phyloP scores from a whole-genome alignment of 2,888 invertebrate genomes.

The Trimorus sp. region DNA sequence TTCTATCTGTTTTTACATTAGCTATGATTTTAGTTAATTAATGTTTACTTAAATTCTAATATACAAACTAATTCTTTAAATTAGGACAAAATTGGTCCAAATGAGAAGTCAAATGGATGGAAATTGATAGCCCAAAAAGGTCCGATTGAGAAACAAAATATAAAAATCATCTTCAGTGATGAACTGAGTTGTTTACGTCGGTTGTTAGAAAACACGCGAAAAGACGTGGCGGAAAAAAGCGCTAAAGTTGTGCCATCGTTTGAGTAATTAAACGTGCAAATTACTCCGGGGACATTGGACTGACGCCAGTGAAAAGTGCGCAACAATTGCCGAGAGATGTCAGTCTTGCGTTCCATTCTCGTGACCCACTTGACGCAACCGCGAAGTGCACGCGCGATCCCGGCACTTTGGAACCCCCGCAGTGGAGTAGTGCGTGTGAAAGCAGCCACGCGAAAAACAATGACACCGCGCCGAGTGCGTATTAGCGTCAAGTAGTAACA shows the following conservation, averaged over 20 bases:
- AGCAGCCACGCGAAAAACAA: slow-evolving; percentile 62
- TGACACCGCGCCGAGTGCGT: slow-evolving; percentile 38
- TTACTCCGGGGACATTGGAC: slow-evolving; percentile 43
- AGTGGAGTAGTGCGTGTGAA: slow-evolving; percentile 64
- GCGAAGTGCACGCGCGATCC: slow-evolving; percentile 37
- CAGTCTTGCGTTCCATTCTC: slow-evolving; percentile 54
- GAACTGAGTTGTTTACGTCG: no score
- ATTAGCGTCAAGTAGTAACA: slow-evolving; percentile 58
- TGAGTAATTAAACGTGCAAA: slow-evolving; percentile 44
- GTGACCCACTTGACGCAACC: slow-evolving; percentile 63
- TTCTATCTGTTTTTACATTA: no score
- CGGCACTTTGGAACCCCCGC: slow-evolving; percentile 37
- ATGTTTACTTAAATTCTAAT: no score
- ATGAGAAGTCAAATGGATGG: no score
- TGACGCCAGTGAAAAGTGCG: slow-evolving; percentile 51
- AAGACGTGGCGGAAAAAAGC: neutral
- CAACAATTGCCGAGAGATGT: slow-evolving; percentile 56
- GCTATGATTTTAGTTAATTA: no score
- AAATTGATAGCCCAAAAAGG: no score
- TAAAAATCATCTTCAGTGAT: no score
- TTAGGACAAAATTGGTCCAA: no score
- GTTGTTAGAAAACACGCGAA: no score
- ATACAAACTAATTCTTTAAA: no score
- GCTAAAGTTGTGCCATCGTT: slow-evolving; percentile 22
- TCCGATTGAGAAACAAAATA: no score